Percentiles rank a stretch among this genome's conserved stretches.
phyloP scores from a whole-genome alignment of 2,888 invertebrate species.

The Autographa pulchrina region DNA sequence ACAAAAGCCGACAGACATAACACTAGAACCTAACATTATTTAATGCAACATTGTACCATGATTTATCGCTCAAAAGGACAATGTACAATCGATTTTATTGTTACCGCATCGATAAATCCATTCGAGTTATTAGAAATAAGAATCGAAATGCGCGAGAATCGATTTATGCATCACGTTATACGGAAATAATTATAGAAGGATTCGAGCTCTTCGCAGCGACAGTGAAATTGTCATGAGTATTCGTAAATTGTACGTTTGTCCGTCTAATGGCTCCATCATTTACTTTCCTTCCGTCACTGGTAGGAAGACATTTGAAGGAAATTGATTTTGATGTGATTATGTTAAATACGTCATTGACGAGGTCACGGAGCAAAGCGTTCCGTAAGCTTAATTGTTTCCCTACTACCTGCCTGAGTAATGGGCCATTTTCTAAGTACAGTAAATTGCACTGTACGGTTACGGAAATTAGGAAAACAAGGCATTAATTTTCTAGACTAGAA shows the following conservation, averaged over 20 bases:
- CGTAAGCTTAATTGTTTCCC: conserved; percentile 36
- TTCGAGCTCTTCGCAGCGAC: conserved; percentile 65
- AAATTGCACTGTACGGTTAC: conserved; percentile 14
- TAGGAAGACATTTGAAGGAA: conserved; percentile 62
- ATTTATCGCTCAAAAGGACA: conserved; percentile 74
- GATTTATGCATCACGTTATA: conserved; percentile 79
- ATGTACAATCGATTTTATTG: conserved; percentile 77
- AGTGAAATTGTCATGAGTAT: conserved; percentile 72
- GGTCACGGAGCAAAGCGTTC: conserved; percentile 43
- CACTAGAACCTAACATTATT: conserved; percentile 40
- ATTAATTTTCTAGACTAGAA: background rate
- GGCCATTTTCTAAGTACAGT: conserved; percentile 34
- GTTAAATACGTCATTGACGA: conserved; percentile 43
- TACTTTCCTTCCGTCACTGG: conserved; percentile 74
- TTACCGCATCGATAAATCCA: conserved; percentile 74
- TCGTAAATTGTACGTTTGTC: conserved; percentile 69
- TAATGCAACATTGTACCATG: conserved; percentile 62
- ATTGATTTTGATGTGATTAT: conserved; percentile 57
- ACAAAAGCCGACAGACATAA: conserved; percentile 52
- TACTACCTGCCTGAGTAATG: conserved; percentile 34
- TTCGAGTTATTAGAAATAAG: conserved; percentile 69
- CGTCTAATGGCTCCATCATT: conserved; percentile 72
- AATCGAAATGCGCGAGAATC: conserved; percentile 73
- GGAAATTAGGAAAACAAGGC: conserved; percentile 27
- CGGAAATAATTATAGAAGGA: conserved; percentile 76